Evolutionary conservation across 23 tunicate genomes (phyloP).

Genomic region (Halocynthia aurantium): DNA sequence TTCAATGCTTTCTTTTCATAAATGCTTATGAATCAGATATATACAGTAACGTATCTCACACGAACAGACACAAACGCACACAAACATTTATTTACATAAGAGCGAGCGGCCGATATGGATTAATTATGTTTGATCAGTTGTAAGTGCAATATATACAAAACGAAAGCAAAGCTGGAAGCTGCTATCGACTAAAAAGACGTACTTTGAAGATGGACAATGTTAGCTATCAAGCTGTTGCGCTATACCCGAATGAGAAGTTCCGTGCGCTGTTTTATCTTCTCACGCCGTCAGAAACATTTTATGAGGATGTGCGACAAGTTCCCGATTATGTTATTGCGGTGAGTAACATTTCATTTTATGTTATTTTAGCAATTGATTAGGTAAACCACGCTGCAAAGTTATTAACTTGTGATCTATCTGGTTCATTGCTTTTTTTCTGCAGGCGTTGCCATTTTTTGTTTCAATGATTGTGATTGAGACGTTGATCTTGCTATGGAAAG

Average conservation of each 20-base stretch:
- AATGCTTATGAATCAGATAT: too few species aligned
- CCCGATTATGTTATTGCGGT: slow-evolving; percentile 69
- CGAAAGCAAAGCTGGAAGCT: background rate
- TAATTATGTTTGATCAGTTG: background rate
- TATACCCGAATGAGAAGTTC: slow-evolving; percentile 35
- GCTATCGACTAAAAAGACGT: background rate
- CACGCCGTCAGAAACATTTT: slow-evolving; percentile 54
- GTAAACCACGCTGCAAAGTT: background rate
- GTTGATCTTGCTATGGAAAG: slow-evolving; percentile 29
- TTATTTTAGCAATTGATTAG: background rate
- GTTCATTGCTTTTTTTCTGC: slow-evolving; percentile 7
- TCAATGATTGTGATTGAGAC: slow-evolving; percentile 41
- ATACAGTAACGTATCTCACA: too few species aligned
- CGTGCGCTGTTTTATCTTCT: slow-evolving; percentile 61
- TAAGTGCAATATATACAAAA: background rate
- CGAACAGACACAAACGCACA: too few species aligned
- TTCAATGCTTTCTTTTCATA: too few species aligned
- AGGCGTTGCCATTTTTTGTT: slow-evolving; percentile 53
- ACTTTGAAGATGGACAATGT: background rate
- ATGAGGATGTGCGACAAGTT: slow-evolving; percentile 42
- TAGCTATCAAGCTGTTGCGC: slow-evolving; percentile 34
- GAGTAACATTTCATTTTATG: slow-evolving; percentile 10
- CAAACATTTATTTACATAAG: too few species aligned
- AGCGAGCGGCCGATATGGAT: background rate
- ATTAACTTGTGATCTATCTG: background rate